A percentile compares a stretch with the other conserved stretches of the same genome.
Conservation (phyloP, 2,888 invertebrate genomes). For the Phengaris arion region DNA sequence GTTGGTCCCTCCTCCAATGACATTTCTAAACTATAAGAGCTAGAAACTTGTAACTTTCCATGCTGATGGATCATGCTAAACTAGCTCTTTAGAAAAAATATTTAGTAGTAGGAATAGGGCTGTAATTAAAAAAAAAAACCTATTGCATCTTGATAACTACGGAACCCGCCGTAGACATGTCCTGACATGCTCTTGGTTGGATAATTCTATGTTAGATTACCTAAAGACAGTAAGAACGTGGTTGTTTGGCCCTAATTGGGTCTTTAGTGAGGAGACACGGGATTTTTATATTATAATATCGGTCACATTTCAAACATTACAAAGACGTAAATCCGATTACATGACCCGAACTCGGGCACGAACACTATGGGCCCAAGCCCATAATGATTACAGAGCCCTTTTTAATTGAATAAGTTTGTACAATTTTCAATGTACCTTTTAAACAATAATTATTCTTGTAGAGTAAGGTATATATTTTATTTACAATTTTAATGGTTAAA, state of each 20-base stretch:
- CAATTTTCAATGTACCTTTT: conserved; percentile 24
- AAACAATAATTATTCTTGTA: neutral
- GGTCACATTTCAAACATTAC: conserved; percentile 14
- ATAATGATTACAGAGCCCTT: conserved; percentile 15
- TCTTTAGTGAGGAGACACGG: neutral
- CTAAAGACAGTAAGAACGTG: too few species aligned
- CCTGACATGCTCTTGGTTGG: too few species aligned
- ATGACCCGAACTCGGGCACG: neutral
- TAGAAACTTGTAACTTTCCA: too few species aligned
- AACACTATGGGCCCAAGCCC: neutral
- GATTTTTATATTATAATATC: neutral
- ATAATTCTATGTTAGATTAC: too few species aligned
- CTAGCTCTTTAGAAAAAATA: too few species aligned
- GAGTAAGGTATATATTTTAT: conserved; percentile 3
- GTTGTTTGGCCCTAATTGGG: neutral
- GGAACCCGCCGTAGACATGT: too few species aligned
- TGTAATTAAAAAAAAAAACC: too few species aligned
- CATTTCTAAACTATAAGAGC: too few species aligned
- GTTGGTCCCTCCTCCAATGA: too few species aligned
- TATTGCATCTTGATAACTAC: too few species aligned
- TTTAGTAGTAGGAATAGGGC: too few species aligned
- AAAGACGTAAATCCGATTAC: neutral
- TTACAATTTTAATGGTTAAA: conserved; percentile 5
- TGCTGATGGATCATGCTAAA: too few species aligned
- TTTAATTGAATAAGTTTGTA: conserved; percentile 20